Conservation (phyloP, 1,140 invertebrate species). For the Lepidostoma basale region DNA sequence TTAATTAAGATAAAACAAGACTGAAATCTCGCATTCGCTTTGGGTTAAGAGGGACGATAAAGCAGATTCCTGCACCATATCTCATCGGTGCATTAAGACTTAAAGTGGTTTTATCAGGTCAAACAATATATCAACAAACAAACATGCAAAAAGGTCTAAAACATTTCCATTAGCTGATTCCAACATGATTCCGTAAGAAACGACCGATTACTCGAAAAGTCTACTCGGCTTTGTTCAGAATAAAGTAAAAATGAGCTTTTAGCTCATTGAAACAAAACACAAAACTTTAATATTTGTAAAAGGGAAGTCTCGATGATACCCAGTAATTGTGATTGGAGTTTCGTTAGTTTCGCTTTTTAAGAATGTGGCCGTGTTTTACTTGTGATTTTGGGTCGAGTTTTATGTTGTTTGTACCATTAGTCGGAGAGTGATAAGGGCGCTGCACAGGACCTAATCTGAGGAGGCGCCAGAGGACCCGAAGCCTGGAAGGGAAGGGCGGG, state of each 20-base stretch:
- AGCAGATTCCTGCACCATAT: slow-evolving; percentile 17
- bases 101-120: slow-evolving; percentile 15
- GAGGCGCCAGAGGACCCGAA: slow-evolving; percentile 1
- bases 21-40: no score
- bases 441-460: slow-evolving; percentile 14
- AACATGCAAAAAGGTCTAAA: no score
- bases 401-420: slow-evolving; percentile 24
- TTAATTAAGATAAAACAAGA: no score
- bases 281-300: background rate
- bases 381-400: background rate
- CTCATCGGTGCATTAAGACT: slow-evolving; percentile 26
- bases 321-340: no score
- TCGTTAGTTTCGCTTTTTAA: background rate
- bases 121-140: slow-evolving; percentile 15
- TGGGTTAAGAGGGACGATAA: slow-evolving; percentile 7
- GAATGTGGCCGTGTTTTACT: background rate
- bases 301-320: background rate
- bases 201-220: no score
- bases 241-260: background rate
- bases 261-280: background rate
- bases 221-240: no score
- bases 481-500: background rate
- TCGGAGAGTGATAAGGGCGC: slow-evolving; percentile 1
- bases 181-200: no score
- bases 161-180: no score